A percentile compares a stretch with the other conserved stretches of the same genome.
Conservation (phyloP, 2,113 vertebrate genomes). For the Stigmatopora argus region DNA sequence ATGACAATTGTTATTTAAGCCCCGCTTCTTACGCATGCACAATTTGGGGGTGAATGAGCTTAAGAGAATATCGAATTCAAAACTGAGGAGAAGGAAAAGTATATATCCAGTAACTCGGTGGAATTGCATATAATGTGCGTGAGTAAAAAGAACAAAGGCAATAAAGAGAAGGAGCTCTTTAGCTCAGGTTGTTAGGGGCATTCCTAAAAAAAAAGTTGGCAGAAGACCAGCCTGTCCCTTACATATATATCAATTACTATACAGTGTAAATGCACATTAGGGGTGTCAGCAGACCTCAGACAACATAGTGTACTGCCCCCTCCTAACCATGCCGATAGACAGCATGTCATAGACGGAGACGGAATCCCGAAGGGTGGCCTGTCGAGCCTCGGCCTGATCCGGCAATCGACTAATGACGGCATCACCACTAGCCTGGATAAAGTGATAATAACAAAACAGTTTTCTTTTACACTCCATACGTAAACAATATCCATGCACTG, state of each 20-base stretch:
- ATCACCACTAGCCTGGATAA: slow-evolving; percentile 81
- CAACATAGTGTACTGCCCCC: slow-evolving; percentile 94
- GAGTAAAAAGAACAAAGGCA: background rate
- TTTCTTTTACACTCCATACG: background rate
- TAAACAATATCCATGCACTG: background rate
- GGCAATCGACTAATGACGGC: slow-evolving; percentile 91
- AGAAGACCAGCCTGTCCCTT: slow-evolving; percentile 46
- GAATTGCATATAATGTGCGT: background rate
- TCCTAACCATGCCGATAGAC: slow-evolving; percentile 91
- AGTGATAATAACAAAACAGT: slow-evolving; percentile 5
- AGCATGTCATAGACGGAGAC: slow-evolving; percentile 91
- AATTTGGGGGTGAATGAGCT: background rate
- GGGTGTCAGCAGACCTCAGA: slow-evolving; percentile 78
- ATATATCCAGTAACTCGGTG: background rate
- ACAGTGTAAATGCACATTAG: slow-evolving; percentile 5
- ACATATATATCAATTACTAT: slow-evolving; percentile 27
- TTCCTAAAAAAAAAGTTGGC: slow-evolving; percentile 51
- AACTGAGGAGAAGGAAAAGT: background rate
- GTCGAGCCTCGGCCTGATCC: slow-evolving; percentile 82
- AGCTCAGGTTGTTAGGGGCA: slow-evolving; percentile 36
- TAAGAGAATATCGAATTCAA: background rate
- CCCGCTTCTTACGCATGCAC: slow-evolving; percentile 19
- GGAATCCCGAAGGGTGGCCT: slow-evolving; percentile 81
- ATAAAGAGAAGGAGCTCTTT: slow-evolving; percentile 20
- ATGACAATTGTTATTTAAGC: slow-evolving; percentile 11